phyloP scores from a whole-genome alignment of 2,797 vertebrate genomes.

The Setipinna tenuifilis region DNA sequence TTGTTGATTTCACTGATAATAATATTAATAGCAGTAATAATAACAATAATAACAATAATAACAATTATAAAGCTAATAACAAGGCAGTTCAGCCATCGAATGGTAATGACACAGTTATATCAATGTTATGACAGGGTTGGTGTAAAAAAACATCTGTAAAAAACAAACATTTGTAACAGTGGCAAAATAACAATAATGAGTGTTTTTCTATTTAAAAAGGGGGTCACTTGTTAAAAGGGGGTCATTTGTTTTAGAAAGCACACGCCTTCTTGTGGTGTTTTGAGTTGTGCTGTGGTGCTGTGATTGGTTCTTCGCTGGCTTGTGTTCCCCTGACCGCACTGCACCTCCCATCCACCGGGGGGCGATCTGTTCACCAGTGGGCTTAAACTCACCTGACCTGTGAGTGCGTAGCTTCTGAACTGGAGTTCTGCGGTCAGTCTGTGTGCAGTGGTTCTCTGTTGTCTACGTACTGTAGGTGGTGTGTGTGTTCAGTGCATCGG shows the following conservation, averaged over 20 bases:
- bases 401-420: slow-evolving; percentile 49
- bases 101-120: not conserved
- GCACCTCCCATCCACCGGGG: not conserved
- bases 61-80: too few species aligned
- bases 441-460: slow-evolving; percentile 46
- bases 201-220: not conserved
- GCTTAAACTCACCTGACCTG: slow-evolving; percentile 36
- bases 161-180: not conserved
- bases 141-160: not conserved
- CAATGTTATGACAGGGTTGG: not conserved
- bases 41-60: too few species aligned
- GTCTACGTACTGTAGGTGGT: slow-evolving; percentile 46
- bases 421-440: slow-evolving; percentile 60
- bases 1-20: too few species aligned
- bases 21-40: too few species aligned
- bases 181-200: not conserved
- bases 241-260: not conserved
- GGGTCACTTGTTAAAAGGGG: not conserved
- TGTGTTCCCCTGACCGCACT: not conserved
- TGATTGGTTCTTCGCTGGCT: not conserved
- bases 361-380: slow-evolving; percentile 40
- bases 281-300: not conserved
- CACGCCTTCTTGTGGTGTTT: not conserved
- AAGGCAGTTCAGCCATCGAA: not conserved
- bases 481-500: slow-evolving; percentile 19